phyloP scores from a whole-genome alignment of 1,140 invertebrate species.

The Probaryconus sp. region DNA sequence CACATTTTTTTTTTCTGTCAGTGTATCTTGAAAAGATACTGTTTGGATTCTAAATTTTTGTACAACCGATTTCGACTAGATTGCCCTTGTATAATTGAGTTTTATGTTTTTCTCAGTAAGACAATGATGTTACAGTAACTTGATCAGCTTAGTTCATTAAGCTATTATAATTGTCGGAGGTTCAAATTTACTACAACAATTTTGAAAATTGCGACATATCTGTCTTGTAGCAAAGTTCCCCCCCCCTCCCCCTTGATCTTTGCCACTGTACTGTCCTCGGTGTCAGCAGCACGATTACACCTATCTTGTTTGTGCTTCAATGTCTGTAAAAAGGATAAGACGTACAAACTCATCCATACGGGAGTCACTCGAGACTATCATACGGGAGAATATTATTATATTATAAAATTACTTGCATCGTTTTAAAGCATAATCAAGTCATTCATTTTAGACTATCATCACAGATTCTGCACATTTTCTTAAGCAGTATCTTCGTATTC shows the following conservation, averaged over 20 bases:
- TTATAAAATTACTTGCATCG: conserved; percentile 36
- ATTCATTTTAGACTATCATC: conserved; percentile 13
- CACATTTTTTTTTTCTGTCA: too few species aligned
- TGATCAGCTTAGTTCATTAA: conserved; percentile 7
- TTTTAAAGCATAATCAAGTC: conserved; percentile 31
- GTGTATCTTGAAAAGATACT: too few species aligned
- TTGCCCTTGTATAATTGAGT: too few species aligned
- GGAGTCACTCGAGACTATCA: conserved; percentile 49
- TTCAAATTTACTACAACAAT: conserved; percentile 20
- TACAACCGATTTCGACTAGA: too few species aligned
- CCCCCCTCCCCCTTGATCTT: conserved; percentile 43
- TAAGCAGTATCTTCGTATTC: background rate
- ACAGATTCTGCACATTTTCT: conserved; percentile 5
- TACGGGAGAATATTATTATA: conserved; percentile 51
- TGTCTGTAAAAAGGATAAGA: conserved; percentile 61
- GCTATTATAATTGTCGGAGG: background rate
- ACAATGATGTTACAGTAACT: too few species aligned
- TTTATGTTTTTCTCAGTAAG: too few species aligned
- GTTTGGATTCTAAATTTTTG: too few species aligned
- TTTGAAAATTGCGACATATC: conserved; percentile 25
- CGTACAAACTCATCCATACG: conserved; percentile 53
- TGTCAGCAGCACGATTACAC: conserved; percentile 54
- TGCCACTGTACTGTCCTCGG: conserved; percentile 44
- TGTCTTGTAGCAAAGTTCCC: conserved; percentile 38
- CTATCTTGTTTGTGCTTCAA: conserved; percentile 60